These are phyloP conservation scores for Spea bombifrons DNA, from an alignment of 2,113 vertebrate genomes.

Conservation along the genomic window DNA sequence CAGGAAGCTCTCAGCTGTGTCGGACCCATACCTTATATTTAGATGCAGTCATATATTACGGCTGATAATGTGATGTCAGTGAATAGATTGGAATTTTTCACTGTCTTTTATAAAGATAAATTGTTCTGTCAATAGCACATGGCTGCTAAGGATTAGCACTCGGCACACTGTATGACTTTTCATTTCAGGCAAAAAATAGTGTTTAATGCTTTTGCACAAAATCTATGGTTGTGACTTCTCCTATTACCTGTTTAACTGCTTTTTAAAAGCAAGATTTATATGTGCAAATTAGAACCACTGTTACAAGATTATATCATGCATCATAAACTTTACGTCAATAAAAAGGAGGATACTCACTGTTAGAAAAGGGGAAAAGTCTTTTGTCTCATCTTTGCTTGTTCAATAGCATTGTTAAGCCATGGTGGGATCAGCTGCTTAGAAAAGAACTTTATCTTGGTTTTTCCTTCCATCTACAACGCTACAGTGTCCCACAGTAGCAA, in stretches of 20 bases:
- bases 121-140: constrained; percentile 90
- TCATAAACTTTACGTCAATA: constrained; percentile 98
- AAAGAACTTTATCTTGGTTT: constrained; percentile 81
- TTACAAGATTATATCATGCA: constrained; percentile 87
- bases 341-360: constrained; percentile 70
- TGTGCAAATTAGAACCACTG: constrained; percentile 86
- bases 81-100: constrained; percentile 93
- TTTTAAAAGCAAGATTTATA: constrained; percentile 93
- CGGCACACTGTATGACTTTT: constrained; percentile 79
- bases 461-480: constrained; percentile 63
- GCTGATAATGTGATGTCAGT: constrained; percentile 89
- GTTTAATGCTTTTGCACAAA: constrained; percentile 87
- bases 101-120: constrained; percentile 95
- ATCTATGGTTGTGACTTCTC: constrained; percentile 78
- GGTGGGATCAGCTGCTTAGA: constrained; percentile 76
- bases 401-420: constrained; percentile 58
- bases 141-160: constrained; percentile 81
- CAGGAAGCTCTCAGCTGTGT: constrained; percentile 64
- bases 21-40: constrained; percentile 81
- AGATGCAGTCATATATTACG: constrained; percentile 88
- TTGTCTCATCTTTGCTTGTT: constrained; percentile 61
- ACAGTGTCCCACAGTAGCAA: constrained; percentile 79
- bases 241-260: constrained; percentile 94
- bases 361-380: constrained; percentile 69
- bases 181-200: constrained; percentile 81